A percentile compares a stretch with the other conserved stretches of the same genome.
These are phyloP conservation scores for Thunnus maccoyii DNA, from an alignment of 2,113 vertebrate genomes.

Conservation along the genomic window DNA sequence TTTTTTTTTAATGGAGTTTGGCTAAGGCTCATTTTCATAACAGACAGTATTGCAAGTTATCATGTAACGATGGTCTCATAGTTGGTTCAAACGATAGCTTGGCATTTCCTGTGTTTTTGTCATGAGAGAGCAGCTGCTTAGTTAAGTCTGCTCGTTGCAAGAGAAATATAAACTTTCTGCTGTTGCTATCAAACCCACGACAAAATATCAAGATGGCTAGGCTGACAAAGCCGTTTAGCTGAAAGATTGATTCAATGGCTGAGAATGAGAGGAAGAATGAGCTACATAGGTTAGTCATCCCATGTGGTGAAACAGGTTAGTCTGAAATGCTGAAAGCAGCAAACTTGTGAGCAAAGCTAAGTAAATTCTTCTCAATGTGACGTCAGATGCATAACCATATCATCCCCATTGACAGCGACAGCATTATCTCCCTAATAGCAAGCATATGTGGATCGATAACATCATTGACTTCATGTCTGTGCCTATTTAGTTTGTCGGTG, in stretches of 20 bases:
- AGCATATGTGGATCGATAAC: too few species aligned
- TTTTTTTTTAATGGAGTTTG: conserved; percentile 14
- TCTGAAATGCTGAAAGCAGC: background rate
- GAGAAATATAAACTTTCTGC: background rate
- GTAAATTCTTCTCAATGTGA: background rate
- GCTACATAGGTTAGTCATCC: background rate
- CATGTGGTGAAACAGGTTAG: conserved; percentile 26
- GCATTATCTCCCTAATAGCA: background rate
- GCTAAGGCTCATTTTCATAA: background rate
- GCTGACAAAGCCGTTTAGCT: too few species aligned
- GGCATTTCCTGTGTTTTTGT: conserved; percentile 57
- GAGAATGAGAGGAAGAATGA: background rate
- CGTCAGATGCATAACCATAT: background rate
- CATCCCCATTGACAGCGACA: background rate
- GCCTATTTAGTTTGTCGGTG: background rate
- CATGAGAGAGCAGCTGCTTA: background rate
- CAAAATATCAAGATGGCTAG: too few species aligned
- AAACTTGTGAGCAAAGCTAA: background rate
- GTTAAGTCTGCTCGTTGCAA: background rate
- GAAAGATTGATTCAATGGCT: too few species aligned
- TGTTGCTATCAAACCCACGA: background rate
- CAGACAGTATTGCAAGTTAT: background rate
- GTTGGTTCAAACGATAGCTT: background rate
- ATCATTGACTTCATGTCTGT: background rate
- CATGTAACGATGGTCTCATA: background rate